Evolutionary conservation across 2,113 vertebrate species (phyloP).

Genomic region (Macrotis lagotis): DNA sequence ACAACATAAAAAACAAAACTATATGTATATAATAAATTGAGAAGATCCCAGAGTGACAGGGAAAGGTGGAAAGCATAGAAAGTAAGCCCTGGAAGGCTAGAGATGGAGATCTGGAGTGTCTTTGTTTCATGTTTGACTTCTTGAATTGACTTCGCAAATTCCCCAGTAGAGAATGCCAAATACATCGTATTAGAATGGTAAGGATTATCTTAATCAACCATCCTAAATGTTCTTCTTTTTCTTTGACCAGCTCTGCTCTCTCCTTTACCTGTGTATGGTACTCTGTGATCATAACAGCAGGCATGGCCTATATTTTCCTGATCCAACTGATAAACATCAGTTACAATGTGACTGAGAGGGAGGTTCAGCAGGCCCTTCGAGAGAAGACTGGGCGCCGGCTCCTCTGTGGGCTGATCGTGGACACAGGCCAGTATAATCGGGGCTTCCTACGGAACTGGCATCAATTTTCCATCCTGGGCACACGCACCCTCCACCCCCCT

Average conservation of each 20-base stretch:
- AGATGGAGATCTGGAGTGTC: background rate
- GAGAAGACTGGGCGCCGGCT: conserved; percentile 87
- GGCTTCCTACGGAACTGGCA: conserved; percentile 93
- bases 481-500: conserved; percentile 62
- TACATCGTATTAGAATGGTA: background rate
- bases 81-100: background rate
- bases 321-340: conserved; percentile 96
- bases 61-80: background rate
- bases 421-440: conserved; percentile 89
- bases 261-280: conserved; percentile 99
- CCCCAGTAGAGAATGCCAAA: background rate
- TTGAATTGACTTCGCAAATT: too few relatives aligned
- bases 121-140: background rate
- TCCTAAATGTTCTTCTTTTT: conserved; percentile 52
- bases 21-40: background rate
- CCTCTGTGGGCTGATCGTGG: conserved; percentile 92
- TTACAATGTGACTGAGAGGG: conserved; percentile 95
- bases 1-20: background rate
- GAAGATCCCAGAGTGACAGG: background rate
- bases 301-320: conserved; percentile 92
- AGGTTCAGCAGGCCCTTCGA: conserved; percentile 90
- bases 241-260: conserved; percentile 88
- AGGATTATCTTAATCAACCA: background rate
- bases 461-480: conserved; percentile 90
- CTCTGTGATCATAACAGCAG: conserved; percentile 91